Conservation (phyloP, 2,797 vertebrate species). For the Sorex maritimensis region DNA sequence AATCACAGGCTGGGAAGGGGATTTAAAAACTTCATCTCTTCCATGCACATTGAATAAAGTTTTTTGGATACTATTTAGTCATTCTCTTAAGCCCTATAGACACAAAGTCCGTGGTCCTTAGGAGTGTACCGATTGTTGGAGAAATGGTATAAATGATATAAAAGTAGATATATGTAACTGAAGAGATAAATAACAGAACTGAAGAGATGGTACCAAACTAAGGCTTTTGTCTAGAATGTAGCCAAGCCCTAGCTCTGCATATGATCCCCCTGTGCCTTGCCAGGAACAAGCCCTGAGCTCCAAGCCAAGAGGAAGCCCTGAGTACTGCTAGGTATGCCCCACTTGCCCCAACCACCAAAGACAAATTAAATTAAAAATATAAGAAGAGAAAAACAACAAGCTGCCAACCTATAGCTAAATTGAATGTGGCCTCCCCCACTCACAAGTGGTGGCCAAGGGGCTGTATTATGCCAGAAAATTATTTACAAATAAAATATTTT, state of each 20-base stretch:
- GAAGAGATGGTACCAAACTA: too few species aligned
- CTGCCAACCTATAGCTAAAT: not conserved
- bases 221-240: too few species aligned
- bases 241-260: too few species aligned
- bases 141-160: not conserved
- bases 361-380: too few species aligned
- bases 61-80: not conserved
- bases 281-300: too few species aligned
- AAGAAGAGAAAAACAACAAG: not conserved
- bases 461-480: not conserved
- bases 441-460: not conserved
- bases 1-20: conserved; percentile 4
- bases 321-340: too few species aligned
- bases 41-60: not conserved
- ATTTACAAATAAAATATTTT: not conserved
- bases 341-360: too few species aligned
- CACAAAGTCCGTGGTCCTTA: not conserved
- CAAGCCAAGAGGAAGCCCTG: too few species aligned
- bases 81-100: not conserved
- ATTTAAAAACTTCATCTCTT: conserved; percentile 1
- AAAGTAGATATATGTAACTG: not conserved
- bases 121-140: not conserved
- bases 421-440: not conserved
- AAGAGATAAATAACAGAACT: not conserved
- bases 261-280: too few species aligned